Percentiles rank a stretch among this genome's conserved stretches.
Conservation (phyloP, 2,888 invertebrate species). For the Calephelis perditalis region DNA sequence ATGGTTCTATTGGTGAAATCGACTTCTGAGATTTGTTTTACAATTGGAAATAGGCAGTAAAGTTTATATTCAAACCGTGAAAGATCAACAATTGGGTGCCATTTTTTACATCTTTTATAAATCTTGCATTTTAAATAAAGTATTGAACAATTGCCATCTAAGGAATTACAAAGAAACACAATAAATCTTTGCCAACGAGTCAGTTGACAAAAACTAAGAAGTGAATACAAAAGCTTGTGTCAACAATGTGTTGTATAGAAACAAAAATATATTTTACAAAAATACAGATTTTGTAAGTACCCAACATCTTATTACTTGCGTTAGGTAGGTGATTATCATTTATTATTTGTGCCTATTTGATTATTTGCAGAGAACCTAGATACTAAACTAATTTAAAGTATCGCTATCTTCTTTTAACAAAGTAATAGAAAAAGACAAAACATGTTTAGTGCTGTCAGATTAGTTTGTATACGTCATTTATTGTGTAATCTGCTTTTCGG, state of each 20-base stretch:
- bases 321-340: no score
- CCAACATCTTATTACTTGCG: no score
- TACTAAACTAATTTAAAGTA: no score
- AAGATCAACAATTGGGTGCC: slow-evolving; percentile 6
- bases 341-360: no score
- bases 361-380: no score
- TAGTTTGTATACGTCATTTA: no score
- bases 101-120: neutral
- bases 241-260: slow-evolving; percentile 47
- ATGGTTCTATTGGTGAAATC: neutral
- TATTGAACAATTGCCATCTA: slow-evolving; percentile 31
- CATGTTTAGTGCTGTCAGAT: no score
- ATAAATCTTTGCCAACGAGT: slow-evolving; percentile 65
- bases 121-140: slow-evolving; percentile 2
- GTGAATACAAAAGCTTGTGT: slow-evolving; percentile 44
- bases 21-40: neutral
- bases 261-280: slow-evolving; percentile 18
- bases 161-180: slow-evolving; percentile 38
- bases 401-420: no score
- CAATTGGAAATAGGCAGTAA: neutral
- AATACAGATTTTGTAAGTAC: neutral
- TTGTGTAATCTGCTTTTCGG: no score
- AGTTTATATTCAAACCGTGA: neutral
- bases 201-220: slow-evolving; percentile 50
- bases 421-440: no score